Conservation (phyloP, 2,797 vertebrate species). For the Eulemur mongoz region DNA sequence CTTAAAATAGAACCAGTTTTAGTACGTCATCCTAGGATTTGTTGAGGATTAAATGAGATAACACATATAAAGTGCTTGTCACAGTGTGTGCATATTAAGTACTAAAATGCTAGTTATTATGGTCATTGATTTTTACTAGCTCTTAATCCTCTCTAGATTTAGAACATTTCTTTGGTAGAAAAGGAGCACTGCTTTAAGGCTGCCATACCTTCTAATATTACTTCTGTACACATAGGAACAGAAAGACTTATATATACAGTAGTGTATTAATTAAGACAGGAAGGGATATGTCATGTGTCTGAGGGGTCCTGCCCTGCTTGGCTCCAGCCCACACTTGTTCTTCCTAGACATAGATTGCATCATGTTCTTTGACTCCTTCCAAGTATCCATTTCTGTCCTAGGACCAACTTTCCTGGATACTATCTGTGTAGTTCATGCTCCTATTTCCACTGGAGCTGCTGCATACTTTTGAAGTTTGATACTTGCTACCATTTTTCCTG, state of each 20-base stretch:
- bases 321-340: not conserved
- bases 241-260: not conserved
- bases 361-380: slow-evolving; percentile 16
- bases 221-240: not conserved
- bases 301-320: not conserved
- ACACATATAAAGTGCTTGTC: not conserved
- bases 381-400: slow-evolving; percentile 22
- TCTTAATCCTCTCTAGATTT: not conserved
- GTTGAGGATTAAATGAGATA: not conserved
- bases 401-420: not conserved
- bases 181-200: slow-evolving; percentile 3
- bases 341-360: slow-evolving; percentile 13
- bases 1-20: not conserved
- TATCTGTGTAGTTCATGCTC: not conserved
- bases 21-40: not conserved
- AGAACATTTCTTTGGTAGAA: not conserved
- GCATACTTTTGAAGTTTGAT: slow-evolving; percentile 6
- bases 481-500: not conserved
- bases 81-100: not conserved
- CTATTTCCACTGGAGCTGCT: not conserved
- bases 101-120: not conserved
- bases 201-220: not conserved
- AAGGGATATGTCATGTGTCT: not conserved
- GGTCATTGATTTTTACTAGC: not conserved
- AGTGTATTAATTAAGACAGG: not conserved